Base-by-base conservation (phyloP, 2,888 invertebrate species). In the Bugula neritina region DNA sequence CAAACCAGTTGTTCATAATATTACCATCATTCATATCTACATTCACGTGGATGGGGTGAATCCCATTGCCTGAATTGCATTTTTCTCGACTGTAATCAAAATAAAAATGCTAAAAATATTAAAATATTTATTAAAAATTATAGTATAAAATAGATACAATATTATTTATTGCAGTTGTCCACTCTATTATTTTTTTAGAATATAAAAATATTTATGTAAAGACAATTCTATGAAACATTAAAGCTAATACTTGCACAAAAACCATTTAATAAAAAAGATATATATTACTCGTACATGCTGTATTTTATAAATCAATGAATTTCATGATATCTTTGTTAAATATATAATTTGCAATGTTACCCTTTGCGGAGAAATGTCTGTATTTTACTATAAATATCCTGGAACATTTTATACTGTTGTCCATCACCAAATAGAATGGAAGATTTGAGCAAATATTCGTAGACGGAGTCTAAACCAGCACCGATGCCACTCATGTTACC, bases 21-120 rank as follows among this genome's bases (percentile, higher is more conserved):
- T 85, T 85, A 2, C 89, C 89, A 77, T 86, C 87, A 71, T 85
- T 83, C 87, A 89, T 88, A 77, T 89, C 87, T 0, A 89, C 89
- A 83, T 89, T 89, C 1, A 89, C 88, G 81, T 87, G 89, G 10
- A 89, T 80, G 5, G 89, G 89, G 76, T 87, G 88, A 76, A 87
- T 87, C 1, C 89, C 89, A 70, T 79, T 79, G 1, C 88, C 88
- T 70, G 83, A 79, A 77, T 88, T 87, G 78, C 88, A 88, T 71
- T 86, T 81, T 34, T 81, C 76, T 25, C 88, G 79, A 69, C 88
- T 87, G 77, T 2, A 77, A 77, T 71, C 25, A 58, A 54, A 58
- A 70, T 34, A 73, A 71, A 71, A 63, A 74, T 71, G 63, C 10
- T 27, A 23, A n/a, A n/a, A n/a, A n/a, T n/a, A n/a, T n/a, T n/a